Percentiles rank a stretch among this genome's conserved stretches.
Evolutionary conservation across 2,797 vertebrate genomes (phyloP).

Genomic region (Scomberomorus guttatus): DNA sequence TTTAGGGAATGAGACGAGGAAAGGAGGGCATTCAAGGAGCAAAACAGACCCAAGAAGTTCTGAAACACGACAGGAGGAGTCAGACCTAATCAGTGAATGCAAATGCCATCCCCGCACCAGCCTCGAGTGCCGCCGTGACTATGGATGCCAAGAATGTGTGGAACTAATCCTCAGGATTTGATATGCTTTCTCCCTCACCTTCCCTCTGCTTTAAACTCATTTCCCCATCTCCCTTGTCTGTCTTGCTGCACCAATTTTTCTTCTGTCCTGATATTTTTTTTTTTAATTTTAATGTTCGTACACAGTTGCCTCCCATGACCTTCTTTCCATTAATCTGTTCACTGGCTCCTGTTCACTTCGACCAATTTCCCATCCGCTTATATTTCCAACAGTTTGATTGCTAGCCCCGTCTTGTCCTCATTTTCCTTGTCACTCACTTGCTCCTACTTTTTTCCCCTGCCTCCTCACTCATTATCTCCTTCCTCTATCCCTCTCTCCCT

Average conservation of each 20-base stretch:
- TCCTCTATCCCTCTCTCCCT: conserved; percentile 40
- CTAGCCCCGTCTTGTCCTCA: conserved; percentile 36
- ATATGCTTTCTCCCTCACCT: conserved; percentile 32
- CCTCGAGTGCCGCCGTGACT: conserved; percentile 49
- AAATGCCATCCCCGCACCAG: conserved; percentile 56
- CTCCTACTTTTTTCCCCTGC: conserved; percentile 34
- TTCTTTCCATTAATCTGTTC: conserved; percentile 41
- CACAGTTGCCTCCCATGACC: conserved; percentile 33
- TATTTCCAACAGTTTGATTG: conserved; percentile 38
- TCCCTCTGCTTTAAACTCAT: conserved; percentile 44
- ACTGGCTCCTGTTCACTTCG: conserved; percentile 11
- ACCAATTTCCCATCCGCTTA: conserved; percentile 27
- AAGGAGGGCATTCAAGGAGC: conserved; percentile 29
- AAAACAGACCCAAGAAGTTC: conserved; percentile 50
- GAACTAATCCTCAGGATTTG: conserved; percentile 75
- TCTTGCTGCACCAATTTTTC: conserved; percentile 29
- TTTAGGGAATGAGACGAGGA: conserved; percentile 25
- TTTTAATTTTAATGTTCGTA: conserved; percentile 11
- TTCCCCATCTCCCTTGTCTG: conserved; percentile 37
- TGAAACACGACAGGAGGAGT: conserved; percentile 52
- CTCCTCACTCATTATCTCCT: conserved; percentile 59
- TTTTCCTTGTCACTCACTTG: conserved; percentile 54
- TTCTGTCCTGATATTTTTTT: not conserved
- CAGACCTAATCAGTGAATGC: conserved; percentile 64
- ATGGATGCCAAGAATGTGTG: conserved; percentile 66